Conservation (phyloP, 1,140 invertebrate genomes). For the Drosophila carrolli region DNA sequence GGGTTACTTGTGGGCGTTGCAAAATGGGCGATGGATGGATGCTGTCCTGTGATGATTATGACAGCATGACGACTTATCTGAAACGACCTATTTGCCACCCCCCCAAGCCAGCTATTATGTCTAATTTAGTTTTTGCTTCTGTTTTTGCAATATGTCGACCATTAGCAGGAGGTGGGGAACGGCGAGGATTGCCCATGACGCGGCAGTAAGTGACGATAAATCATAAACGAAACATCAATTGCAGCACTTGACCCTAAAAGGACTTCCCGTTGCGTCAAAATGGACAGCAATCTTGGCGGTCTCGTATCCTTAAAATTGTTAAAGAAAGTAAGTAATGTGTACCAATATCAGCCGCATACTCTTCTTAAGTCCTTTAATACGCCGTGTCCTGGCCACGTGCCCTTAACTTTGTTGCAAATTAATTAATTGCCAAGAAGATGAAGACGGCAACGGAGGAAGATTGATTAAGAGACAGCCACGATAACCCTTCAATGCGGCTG, state of each 20-base stretch:
- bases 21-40: slow-evolving; percentile 71
- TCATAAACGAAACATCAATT: slow-evolving; percentile 85
- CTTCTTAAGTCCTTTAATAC: slow-evolving; percentile 2
- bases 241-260: slow-evolving; percentile 81
- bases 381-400: slow-evolving; percentile 56
- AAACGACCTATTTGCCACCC: slow-evolving; percentile 41
- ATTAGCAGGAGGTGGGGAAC: slow-evolving; percentile 30
- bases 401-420: slow-evolving; percentile 56
- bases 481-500: slow-evolving; percentile 61
- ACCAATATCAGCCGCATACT: neutral
- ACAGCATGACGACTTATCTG: slow-evolving; percentile 77
- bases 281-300: slow-evolving; percentile 12
- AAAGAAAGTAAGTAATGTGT: slow-evolving; percentile 25
- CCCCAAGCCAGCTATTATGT: slow-evolving; percentile 37
- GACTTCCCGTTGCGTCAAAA: slow-evolving; percentile 32
- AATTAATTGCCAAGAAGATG: slow-evolving; percentile 72
- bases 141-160: slow-evolving; percentile 78
- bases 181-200: slow-evolving; percentile 57
- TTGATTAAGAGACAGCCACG: slow-evolving; percentile 62
- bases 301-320: slow-evolving; percentile 18
- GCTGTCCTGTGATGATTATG: slow-evolving; percentile 83
- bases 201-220: slow-evolving; percentile 76
- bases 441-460: slow-evolving; percentile 30
- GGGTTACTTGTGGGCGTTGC: slow-evolving; percentile 71
- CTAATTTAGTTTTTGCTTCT: slow-evolving; percentile 80